Base-by-base conservation (phyloP, 2,888 invertebrate species). In the Zaprionus lineosus region DNA sequence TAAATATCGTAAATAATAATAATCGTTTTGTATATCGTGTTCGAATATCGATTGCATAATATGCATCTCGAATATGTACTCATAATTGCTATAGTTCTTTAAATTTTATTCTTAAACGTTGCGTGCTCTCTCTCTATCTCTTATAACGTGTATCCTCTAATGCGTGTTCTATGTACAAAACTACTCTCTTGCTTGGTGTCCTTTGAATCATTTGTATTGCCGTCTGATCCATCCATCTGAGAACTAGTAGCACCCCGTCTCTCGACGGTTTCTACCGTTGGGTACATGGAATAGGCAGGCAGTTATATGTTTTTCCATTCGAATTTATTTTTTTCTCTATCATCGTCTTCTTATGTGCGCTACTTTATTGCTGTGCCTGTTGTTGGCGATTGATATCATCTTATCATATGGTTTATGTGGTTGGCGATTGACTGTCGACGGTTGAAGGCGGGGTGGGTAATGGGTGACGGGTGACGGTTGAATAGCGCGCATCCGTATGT, bases 71-170 rank as follows among this genome's bases (percentile, higher is more conserved):
- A 69, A 74, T 85, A 84, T 86, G 70, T 87, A 72, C 55, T 78
- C 78, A 79, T 86, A 86, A 87, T 86, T 87, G 86, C 86, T 86
- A 85, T 87, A 85, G 86, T 83, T 81, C 63, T 37, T 47, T 33
- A 36, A 58, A 81, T 84, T 50, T 81, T 81, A 77, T 72, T 60
- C 55, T 83, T 79, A 75, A 67, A 63, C 56, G 14, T 50, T 56
- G 50, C 39, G 44, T 61, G 31, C 44, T 46, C 39, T 59, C 34
- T 46, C 29, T 7, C 7, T 24, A 19, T 15, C 34, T 14, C 37
- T 39, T 60, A 37, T 60, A 48, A 36, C 46, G 56, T 65, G 48
- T 43, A 56, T 36, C 46, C 29, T 50, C 48, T 46, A 52, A 48
- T 52, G 43, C 34, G 39, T 47, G 65, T 60, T 53, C 15, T 73